phyloP scores from a whole-genome alignment of 2,888 invertebrate species.

The Lutraria lutraria region DNA sequence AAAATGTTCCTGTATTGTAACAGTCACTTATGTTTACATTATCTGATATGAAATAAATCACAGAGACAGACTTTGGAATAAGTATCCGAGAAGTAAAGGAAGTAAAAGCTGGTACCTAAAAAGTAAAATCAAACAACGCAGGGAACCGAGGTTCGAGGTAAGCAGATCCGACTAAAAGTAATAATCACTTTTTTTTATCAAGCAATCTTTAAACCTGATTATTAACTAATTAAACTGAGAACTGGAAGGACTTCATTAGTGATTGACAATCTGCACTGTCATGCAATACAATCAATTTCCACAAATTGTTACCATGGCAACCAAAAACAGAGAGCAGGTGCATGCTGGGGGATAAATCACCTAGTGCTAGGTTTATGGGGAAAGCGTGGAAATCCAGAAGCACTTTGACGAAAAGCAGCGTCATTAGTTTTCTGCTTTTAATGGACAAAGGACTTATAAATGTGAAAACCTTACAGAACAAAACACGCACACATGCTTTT shows the following conservation, averaged over 20 bases:
- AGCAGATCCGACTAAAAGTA: background rate
- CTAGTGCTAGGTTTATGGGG: conserved; percentile 51
- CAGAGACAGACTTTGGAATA: too few species aligned
- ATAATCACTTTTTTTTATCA: conserved; percentile 26
- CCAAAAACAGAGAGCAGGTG: conserved; percentile 56
- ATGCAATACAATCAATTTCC: conserved; percentile 64
- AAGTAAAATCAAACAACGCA: too few species aligned
- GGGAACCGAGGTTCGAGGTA: background rate
- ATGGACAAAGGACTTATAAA: conserved; percentile 16
- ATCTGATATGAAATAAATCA: too few species aligned
- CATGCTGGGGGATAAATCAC: conserved; percentile 59
- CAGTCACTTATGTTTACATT: too few species aligned
- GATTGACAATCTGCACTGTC: conserved; percentile 35
- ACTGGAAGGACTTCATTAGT: conserved; percentile 43
- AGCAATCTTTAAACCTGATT: conserved; percentile 33
- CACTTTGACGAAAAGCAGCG: background rate
- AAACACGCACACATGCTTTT: background rate
- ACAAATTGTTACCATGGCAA: conserved; percentile 63
- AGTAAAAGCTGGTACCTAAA: too few species aligned
- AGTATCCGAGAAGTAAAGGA: too few species aligned
- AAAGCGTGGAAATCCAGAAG: conserved; percentile 17
- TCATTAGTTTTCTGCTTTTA: conserved; percentile 31
- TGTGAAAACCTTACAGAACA: background rate
- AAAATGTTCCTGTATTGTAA: too few species aligned
- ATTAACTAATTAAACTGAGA: conserved; percentile 54